Base-by-base conservation (phyloP, 2,888 invertebrate species). In the Caenorhabditis macrosperma region DNA sequence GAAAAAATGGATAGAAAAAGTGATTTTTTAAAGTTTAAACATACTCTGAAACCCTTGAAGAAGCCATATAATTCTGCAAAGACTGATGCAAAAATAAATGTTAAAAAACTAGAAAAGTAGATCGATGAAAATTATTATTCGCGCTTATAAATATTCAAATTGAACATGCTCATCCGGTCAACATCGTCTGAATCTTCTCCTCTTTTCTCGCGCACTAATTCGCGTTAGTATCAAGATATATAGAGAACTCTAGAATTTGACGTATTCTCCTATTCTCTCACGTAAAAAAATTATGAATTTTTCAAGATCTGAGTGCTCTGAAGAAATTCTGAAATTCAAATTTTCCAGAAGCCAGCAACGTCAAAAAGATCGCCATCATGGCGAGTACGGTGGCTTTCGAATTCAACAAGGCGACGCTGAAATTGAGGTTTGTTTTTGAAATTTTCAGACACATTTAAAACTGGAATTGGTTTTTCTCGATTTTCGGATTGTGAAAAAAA, bases 381-480 rank as follows among this genome's bases (percentile, higher is more conserved):
- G 81, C 81, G 26, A 81, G 72, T 24, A 77, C 81, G 15, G 76
- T 81, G 4, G 81, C 68, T 4, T 81, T 81, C 44, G 81, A 81
- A 17, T 63, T 81, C 72, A 81, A 77, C 9, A 81, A 81, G 41
- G 76, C 77, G 15, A 77, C 81, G 9, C 38, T 81, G 10, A 81
- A 76, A 77, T 26, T 81, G 10, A 61, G 77, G 81, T 75, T 50
- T 50, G 24, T 5, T 33, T 33, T 33, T 33, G 33, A 33, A 33
- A 7, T 33, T 33, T 33, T 5, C 10, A 33, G 5, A 7, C 33
- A 33, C 10, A 20, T 41, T n/a, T 20, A 30, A 17, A 35, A 20
- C n/a, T n/a, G n/a, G n/a, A n/a, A n/a, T n/a, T n/a, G n/a, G n/a
- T n/a, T n/a, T n/a, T n/a, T n/a, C n/a, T 9, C 17, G 20, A 9